A percentile compares a stretch with the other conserved stretches of the same genome.
These are phyloP conservation scores for Apodemus agrarius DNA, from an alignment of 2,797 vertebrate genomes.

Conservation along the genomic window DNA sequence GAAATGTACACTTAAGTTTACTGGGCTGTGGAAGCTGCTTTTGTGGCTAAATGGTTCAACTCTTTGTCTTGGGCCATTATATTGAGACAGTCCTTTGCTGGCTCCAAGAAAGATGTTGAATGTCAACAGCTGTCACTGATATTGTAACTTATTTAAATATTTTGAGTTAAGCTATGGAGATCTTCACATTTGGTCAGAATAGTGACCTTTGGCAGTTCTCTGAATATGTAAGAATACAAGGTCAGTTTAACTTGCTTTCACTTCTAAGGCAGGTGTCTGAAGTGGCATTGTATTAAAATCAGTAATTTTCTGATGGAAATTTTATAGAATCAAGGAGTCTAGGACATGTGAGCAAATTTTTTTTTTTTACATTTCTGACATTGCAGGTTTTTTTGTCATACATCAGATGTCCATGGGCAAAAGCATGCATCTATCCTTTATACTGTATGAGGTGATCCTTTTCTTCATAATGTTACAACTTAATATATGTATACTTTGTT, in stretches of 20 bases:
- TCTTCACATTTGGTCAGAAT: constrained; percentile 32
- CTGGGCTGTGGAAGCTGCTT: not conserved
- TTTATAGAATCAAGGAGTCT: not conserved
- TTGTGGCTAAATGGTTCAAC: constrained; percentile 4
- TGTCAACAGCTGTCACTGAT: constrained; percentile 63
- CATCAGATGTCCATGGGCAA: not conserved
- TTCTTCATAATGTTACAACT: not conserved
- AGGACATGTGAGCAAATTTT: not conserved
- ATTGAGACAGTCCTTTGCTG: constrained; percentile 63
- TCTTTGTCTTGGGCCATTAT: constrained; percentile 64
- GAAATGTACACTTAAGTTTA: not conserved
- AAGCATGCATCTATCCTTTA: not conserved
- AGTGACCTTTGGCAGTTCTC: constrained; percentile 18
- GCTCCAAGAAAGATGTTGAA: constrained; percentile 59
- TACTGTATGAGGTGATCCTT: not conserved
- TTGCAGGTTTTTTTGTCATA: not conserved
- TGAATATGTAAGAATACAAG: constrained; percentile 33
- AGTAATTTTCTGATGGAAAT: not conserved
- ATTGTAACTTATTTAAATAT: not conserved
- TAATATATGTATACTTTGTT: not conserved
- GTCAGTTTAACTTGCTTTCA: not conserved
- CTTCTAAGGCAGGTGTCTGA: not conserved
- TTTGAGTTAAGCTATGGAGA: constrained; percentile 64
- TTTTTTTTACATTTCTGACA: too few relatives aligned
- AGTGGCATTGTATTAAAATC: not conserved